Evolutionary conservation across 2,797 vertebrate species (phyloP).

Genomic region (Gallinago solitaria): DNA sequence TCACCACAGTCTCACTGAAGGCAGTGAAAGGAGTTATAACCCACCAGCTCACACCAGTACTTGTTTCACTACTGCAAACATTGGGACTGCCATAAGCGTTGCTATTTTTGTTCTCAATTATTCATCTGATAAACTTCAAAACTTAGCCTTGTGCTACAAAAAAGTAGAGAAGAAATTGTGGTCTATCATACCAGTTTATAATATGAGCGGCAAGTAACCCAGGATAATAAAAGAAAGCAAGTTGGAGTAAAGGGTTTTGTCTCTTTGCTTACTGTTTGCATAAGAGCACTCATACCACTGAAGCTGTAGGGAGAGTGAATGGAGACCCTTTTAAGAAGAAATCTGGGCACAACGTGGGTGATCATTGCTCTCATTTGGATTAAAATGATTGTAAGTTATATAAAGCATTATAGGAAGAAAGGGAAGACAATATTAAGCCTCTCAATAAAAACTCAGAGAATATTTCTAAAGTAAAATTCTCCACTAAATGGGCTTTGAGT

Average conservation of each 20-base stretch:
- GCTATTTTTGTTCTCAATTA: background rate
- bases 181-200: background rate
- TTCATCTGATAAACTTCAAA: background rate
- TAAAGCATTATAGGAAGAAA: background rate
- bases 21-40: background rate
- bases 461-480: background rate
- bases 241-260: background rate
- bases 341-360: background rate
- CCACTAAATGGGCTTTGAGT: background rate
- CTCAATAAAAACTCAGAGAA: background rate
- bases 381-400: background rate
- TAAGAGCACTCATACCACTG: background rate
- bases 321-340: background rate
- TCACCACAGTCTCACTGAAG: background rate
- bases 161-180: background rate
- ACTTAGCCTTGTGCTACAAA: background rate
- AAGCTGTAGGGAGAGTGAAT: background rate
- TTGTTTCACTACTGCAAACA: background rate
- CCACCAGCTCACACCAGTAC: background rate
- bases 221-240: background rate
- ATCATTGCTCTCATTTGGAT: background rate
- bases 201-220: background rate
- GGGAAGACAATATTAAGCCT: background rate
- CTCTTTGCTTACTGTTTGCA: background rate
- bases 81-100: rapidly evolving